These are phyloP conservation scores for Drosophila ezoana DNA, from an alignment of 2,888 invertebrate species.

Conservation along the genomic window DNA sequence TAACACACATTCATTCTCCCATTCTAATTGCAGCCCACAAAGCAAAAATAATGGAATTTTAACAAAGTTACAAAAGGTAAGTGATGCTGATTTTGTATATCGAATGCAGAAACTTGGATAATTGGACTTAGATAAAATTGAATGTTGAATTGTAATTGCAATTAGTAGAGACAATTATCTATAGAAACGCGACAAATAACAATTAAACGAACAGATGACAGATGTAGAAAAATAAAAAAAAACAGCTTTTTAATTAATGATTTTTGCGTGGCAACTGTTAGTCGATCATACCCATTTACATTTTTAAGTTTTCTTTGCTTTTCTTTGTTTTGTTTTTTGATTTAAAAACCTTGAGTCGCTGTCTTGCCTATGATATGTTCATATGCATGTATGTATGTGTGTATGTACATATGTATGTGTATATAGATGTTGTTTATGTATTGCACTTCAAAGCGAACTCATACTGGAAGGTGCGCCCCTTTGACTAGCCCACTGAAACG, in stretches of 20 bases:
- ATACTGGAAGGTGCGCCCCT: slow-evolving; percentile 45
- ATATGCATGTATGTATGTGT: neutral
- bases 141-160: neutral
- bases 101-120: slow-evolving; percentile 1
- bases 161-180: neutral
- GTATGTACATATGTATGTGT: neutral
- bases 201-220: neutral
- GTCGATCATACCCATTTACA: too few relatives aligned
- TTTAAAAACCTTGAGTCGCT: slow-evolving; percentile 4
- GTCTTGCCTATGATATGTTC: slow-evolving; percentile 29
- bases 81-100: slow-evolving; percentile 12
- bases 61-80: slow-evolving; percentile 66
- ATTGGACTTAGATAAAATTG: neutral
- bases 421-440: slow-evolving; percentile 10
- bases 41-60: slow-evolving; percentile 70
- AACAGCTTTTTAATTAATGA: too few relatives aligned
- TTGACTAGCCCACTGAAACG: slow-evolving; percentile 13
- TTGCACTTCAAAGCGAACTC: slow-evolving; percentile 33
- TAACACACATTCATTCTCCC: slow-evolving; percentile 24
- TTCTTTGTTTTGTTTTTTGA: neutral
- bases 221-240: neutral
- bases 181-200: neutral
- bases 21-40: slow-evolving; percentile 65
- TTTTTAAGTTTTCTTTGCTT: neutral
- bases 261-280: too few relatives aligned